Evolutionary conservation across 2,888 invertebrate genomes (phyloP).

Genomic region (Ryuthela nishihirai): DNA sequence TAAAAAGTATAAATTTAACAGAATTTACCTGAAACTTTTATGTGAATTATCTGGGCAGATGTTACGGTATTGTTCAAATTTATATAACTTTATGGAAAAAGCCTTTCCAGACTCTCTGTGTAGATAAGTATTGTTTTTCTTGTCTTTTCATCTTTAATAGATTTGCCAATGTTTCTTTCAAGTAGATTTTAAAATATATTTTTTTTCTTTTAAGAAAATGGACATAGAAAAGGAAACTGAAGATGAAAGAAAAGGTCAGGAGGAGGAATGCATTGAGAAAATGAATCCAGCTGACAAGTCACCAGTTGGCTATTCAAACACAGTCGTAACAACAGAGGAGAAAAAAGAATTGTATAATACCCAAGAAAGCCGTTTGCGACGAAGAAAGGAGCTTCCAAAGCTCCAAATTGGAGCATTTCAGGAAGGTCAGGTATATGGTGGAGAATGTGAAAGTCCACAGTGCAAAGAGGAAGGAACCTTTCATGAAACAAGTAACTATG

Average conservation of each 20-base stretch:
- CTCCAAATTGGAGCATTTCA: constrained; percentile 1
- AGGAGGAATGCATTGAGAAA: too few species aligned
- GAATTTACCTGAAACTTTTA: too few species aligned
- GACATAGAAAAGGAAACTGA: constrained; percentile 5
- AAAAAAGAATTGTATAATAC: background rate
- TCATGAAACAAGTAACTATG: constrained; percentile 2
- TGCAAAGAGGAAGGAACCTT: constrained; percentile 1
- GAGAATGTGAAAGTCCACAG: background rate
- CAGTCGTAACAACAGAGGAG: background rate
- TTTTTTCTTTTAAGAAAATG: constrained; percentile 5
- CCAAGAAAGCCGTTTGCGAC: background rate
- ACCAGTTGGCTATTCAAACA: background rate
- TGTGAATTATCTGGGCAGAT: too few species aligned
- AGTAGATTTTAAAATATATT: background rate
- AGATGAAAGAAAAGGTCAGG: background rate
- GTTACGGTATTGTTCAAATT: too few species aligned
- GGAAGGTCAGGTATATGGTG: background rate
- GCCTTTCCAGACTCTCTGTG: too few species aligned
- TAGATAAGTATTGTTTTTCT: too few species aligned
- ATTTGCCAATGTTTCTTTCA: too few species aligned
- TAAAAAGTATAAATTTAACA: too few species aligned
- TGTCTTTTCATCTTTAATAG: too few species aligned
- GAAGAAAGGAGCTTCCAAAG: background rate
- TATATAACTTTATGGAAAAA: too few species aligned
- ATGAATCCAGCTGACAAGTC: background rate